A percentile compares a stretch with the other conserved stretches of the same genome.
Conservation (phyloP, 1,140 invertebrate genomes). For the Caenorhabditis inopinata region DNA sequence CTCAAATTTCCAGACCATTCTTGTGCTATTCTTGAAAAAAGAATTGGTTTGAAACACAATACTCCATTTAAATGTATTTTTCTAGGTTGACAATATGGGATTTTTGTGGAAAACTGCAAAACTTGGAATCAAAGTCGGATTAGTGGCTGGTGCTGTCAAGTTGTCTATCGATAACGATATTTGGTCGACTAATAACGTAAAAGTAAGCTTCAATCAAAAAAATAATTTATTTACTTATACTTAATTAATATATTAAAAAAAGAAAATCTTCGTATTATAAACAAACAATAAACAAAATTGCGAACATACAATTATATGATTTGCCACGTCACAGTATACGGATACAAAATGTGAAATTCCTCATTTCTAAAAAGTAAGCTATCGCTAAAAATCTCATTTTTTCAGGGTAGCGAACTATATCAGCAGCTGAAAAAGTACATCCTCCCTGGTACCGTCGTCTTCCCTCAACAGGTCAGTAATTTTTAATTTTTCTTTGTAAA, state of each 20-base stretch:
- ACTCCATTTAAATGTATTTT: background rate
- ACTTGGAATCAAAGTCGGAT: constrained; percentile 36
- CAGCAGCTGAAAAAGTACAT: constrained; percentile 49
- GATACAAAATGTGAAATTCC: no score
- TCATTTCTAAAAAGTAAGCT: constrained; percentile 31
- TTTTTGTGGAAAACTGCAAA: constrained; percentile 28
- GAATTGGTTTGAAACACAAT: no score
- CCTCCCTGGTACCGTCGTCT: constrained; percentile 50
- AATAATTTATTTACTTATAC: background rate
- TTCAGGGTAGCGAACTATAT: constrained; percentile 50
- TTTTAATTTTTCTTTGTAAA: background rate
- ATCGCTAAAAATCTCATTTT: background rate
- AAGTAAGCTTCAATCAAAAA: background rate
- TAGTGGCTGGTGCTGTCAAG: constrained; percentile 49
- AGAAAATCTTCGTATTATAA: background rate
- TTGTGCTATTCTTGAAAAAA: no score
- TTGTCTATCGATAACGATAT: constrained; percentile 50
- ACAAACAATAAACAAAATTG: no score
- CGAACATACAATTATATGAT: no score
- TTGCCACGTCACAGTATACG: no score
- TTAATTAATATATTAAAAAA: background rate
- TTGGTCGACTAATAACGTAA: constrained; percentile 48
- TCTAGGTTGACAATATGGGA: background rate
- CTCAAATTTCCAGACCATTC: no score
- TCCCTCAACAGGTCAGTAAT: constrained; percentile 47